Base-by-base conservation (phyloP, 2,888 invertebrate genomes). In the Falcaria lacertinaria region DNA sequence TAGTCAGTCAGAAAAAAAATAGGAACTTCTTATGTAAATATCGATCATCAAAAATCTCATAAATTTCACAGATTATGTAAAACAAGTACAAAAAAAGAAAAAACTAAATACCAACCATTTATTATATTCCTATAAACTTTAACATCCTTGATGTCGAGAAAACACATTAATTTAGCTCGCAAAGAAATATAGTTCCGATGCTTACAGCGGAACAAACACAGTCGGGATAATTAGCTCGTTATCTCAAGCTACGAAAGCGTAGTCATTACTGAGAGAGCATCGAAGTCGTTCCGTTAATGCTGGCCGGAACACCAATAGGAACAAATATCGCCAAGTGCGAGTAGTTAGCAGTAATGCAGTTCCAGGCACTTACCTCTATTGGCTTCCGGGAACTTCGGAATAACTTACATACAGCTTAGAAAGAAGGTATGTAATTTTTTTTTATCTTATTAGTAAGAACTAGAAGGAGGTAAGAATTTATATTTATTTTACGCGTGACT, bases 281-380 rank as follows among this genome's bases (percentile, higher is more conserved):
- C 47, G 43, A 43, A 47, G 52, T 50, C 48, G 50, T 50, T 50
- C 42, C 46, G 52, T 53, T 54, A 46, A 51, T 51, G 43, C 42
- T 41, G 34, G 39, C 44, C 51, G 58, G 57, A 77, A 74, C 69
- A 70, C 69, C 73, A 69, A 77, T 77, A 73, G 54, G 62, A 80
- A 81, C 79, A 80, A 82, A 82, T 81, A 80, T 74, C 68, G 64
- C 65, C 28, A 28, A 28, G 28, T 28, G 60, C 64, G 74, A 75
- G 65, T 70, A 74, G 69, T 78, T 76, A 77, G 57, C 66, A 65
- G 62, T 73, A 68, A 69, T 69, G 68, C 69, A 69, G 64, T 69
- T 70, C 66, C 52, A 50, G 54, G 57, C 64, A 69, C 69, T 75
- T 76, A 70, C 53, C 64, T 64, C 52, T 65, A 69, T 69, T 66